These are phyloP conservation scores for Vultur gryphus DNA, from an alignment of 2,797 vertebrate species.

Conservation along the genomic window DNA sequence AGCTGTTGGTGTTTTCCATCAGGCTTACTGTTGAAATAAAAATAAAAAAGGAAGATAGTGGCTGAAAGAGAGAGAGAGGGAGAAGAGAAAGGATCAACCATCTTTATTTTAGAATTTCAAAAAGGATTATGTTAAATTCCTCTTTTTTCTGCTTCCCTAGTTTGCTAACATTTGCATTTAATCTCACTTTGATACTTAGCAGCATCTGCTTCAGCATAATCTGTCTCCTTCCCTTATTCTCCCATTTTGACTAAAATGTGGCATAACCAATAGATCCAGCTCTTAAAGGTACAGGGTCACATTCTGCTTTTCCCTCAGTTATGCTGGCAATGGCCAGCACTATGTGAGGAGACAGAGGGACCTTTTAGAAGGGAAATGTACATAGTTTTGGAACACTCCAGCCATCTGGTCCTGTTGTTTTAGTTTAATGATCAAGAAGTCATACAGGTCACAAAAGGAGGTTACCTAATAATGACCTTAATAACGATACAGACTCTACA, in stretches of 20 bases:
- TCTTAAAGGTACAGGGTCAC: neutral
- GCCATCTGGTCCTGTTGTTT: neutral
- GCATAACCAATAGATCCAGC: neutral
- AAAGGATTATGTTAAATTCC: slow-evolving; percentile 40
- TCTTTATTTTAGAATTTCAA: slow-evolving; percentile 29
- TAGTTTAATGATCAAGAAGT: neutral
- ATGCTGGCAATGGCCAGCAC: neutral
- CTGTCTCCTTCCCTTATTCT: neutral
- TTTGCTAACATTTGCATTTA: slow-evolving; percentile 28
- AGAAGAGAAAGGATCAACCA: neutral
- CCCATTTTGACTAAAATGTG: neutral
- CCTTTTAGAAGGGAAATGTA: neutral
- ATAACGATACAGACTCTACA: neutral
- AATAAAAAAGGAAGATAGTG: neutral
- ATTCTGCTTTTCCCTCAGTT: neutral
- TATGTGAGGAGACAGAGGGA: neutral
- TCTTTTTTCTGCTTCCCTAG: neutral
- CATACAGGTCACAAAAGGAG: neutral
- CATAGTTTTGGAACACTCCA: neutral
- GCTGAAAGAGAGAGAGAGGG: neutral
- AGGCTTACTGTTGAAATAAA: slow-evolving; percentile 33
- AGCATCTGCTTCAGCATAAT: neutral
- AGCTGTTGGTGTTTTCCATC: slow-evolving; percentile 1
- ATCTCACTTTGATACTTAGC: neutral
- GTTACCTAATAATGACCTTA: neutral